Conservation (phyloP, 2,888 invertebrate species). For the Lysandra coridon region DNA sequence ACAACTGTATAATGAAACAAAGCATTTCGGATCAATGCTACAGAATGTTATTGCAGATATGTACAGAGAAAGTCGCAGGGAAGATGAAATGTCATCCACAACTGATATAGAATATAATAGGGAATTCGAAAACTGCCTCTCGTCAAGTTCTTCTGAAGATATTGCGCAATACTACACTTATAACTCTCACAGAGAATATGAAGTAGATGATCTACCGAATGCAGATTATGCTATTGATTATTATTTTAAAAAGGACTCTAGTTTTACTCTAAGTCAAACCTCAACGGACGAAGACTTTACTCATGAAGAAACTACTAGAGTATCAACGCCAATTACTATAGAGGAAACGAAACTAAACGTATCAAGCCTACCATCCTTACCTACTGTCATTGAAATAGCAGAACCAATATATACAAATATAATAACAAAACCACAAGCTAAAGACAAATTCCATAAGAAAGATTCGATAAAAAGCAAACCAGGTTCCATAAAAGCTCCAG, state of each 20-base stretch:
- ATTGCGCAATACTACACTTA: constrained; percentile 39
- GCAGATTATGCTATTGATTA: background rate
- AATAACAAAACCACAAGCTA: constrained; percentile 39
- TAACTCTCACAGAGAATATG: constrained; percentile 37
- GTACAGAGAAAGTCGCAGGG: background rate
- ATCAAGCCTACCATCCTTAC: constrained; percentile 54
- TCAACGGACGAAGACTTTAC: constrained; percentile 47
- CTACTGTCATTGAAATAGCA: constrained; percentile 64
- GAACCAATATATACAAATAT: constrained; percentile 48
- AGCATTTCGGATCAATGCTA: background rate
- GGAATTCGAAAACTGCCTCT: constrained; percentile 44
- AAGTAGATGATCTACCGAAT: constrained; percentile 29
- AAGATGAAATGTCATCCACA: background rate
- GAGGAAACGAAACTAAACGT: constrained; percentile 60
- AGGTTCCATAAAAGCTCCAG: background rate
- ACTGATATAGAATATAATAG: background rate
- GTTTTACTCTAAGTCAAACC: background rate
- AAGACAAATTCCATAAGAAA: constrained; percentile 21
- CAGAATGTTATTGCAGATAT: constrained; percentile 3
- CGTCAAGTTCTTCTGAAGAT: constrained; percentile 51
- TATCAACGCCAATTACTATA: constrained; percentile 57
- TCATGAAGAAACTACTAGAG: constrained; percentile 41
- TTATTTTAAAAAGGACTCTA: constrained; percentile 38
- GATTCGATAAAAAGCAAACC: background rate
- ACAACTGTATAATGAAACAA: background rate